A percentile compares a stretch with the other conserved stretches of the same genome.
phyloP scores from a whole-genome alignment of 2,888 invertebrate species.

The Strigamia transsilvanica region DNA sequence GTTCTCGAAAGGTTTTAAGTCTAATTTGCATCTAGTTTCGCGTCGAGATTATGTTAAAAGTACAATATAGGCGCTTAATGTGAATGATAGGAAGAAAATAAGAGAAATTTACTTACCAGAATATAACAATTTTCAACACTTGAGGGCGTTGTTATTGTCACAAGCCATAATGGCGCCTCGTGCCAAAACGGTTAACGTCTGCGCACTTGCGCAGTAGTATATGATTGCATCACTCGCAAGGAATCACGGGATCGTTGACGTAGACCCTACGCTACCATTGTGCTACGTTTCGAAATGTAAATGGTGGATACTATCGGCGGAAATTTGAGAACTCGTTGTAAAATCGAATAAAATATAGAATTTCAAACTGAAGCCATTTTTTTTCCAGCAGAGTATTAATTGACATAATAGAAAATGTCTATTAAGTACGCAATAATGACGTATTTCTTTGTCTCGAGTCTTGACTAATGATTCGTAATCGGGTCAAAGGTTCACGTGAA shows the following conservation, averaged over 20 bases:
- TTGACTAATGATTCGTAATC: not conserved
- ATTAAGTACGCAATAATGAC: not conserved
- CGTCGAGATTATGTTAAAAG: not conserved
- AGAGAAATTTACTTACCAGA: slow-evolving; percentile 54
- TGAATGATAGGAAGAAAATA: not conserved
- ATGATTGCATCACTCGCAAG: slow-evolving; percentile 1
- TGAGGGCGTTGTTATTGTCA: slow-evolving; percentile 56
- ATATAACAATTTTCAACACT: slow-evolving; percentile 55
- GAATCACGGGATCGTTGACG: slow-evolving; percentile 11
- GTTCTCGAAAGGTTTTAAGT: not conserved
- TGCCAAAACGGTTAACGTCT: not conserved
- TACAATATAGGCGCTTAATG: not conserved
- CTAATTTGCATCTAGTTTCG: not conserved
- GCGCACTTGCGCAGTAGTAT: slow-evolving; percentile 21
- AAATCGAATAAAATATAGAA: not conserved
- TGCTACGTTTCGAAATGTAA: not conserved
- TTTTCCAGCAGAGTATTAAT: not conserved
- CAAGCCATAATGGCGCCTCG: slow-evolving; percentile 53
- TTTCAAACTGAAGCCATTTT: not conserved
- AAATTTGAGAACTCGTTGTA: not conserved
- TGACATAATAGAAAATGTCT: not conserved
- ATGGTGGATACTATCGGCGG: not conserved
- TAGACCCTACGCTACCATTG: not conserved
- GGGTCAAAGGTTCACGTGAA: not conserved
- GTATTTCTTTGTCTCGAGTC: not conserved